Evolutionary conservation across 2,797 vertebrate species (phyloP).

Genomic region (Harpagifer antarcticus): DNA sequence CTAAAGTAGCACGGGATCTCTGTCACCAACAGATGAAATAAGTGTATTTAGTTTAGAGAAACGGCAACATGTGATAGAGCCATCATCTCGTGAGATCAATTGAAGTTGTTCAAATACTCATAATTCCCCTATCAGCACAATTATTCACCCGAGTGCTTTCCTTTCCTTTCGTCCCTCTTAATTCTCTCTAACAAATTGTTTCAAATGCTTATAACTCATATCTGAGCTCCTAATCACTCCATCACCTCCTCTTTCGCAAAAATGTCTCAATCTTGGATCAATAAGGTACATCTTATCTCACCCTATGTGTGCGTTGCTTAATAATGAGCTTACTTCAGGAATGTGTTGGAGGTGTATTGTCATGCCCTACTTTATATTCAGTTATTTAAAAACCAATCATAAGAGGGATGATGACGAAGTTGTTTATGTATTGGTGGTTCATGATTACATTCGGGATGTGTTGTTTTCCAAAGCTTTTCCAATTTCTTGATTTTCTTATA

Average conservation of each 20-base stretch:
- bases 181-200: slow-evolving; percentile 16
- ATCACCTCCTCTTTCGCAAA: not conserved
- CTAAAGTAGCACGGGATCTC: not conserved
- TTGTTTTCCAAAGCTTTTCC: too few relatives aligned
- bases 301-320: too few relatives aligned
- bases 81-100: not conserved
- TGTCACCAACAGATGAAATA: too few relatives aligned
- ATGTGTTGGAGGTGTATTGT: not conserved
- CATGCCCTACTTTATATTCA: not conserved
- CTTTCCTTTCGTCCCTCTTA: slow-evolving; percentile 9
- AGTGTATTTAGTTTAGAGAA: not conserved
- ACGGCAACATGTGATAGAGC: not conserved
- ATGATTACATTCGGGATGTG: not conserved
- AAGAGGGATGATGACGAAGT: not conserved
- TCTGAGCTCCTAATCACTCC: slow-evolving; percentile 7
- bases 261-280: too few relatives aligned
- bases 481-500: too few relatives aligned
- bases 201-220: not conserved
- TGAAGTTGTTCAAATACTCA: not conserved
- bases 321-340: too few relatives aligned
- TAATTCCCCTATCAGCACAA: slow-evolving; percentile 35
- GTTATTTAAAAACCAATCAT: slow-evolving; percentile 1
- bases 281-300: too few relatives aligned
- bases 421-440: not conserved
- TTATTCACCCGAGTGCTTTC: slow-evolving; percentile 29